Evolutionary conservation across 2,797 vertebrate genomes (phyloP).

Genomic region (Triplophysa bombifrons): DNA sequence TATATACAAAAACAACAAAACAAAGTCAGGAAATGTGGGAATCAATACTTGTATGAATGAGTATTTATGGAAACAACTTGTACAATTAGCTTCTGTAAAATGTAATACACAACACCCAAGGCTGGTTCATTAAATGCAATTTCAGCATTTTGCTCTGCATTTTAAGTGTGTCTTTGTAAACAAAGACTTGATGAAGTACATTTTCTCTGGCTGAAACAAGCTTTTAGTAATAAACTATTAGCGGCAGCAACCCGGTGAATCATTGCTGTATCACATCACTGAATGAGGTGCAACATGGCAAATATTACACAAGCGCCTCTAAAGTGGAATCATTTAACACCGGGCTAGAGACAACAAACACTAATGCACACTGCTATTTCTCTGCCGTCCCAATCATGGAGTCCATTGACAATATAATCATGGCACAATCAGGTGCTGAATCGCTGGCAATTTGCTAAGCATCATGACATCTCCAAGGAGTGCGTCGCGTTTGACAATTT

Average conservation of each 20-base stretch:
- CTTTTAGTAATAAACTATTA: neutral
- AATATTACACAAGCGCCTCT: neutral
- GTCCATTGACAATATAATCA: conserved; percentile 81
- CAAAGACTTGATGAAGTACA: neutral
- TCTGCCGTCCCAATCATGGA: conserved; percentile 77
- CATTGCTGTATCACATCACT: neutral
- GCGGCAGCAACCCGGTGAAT: neutral
- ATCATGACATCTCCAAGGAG: conserved; percentile 70
- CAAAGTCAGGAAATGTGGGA: neutral
- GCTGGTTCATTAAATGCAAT: neutral
- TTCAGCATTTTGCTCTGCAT: neutral
- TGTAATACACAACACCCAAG: neutral
- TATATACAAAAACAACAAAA: neutral
- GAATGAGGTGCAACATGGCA: neutral
- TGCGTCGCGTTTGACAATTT: conserved; percentile 64
- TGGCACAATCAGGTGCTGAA: conserved; percentile 76
- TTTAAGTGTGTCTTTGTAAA: conserved; percentile 8
- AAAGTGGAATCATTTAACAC: neutral
- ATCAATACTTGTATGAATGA: neutral
- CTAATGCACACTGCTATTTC: conserved; percentile 78
- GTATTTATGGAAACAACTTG: neutral
- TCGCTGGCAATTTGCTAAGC: conserved; percentile 78
- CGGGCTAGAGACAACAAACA: conserved; percentile 39
- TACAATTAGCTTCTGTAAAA: neutral
- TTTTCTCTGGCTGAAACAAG: neutral